Percentiles rank a stretch among this genome's conserved stretches.
Evolutionary conservation across 2,797 vertebrate genomes (phyloP).

Genomic region (Melanotaenia nigrans): DNA sequence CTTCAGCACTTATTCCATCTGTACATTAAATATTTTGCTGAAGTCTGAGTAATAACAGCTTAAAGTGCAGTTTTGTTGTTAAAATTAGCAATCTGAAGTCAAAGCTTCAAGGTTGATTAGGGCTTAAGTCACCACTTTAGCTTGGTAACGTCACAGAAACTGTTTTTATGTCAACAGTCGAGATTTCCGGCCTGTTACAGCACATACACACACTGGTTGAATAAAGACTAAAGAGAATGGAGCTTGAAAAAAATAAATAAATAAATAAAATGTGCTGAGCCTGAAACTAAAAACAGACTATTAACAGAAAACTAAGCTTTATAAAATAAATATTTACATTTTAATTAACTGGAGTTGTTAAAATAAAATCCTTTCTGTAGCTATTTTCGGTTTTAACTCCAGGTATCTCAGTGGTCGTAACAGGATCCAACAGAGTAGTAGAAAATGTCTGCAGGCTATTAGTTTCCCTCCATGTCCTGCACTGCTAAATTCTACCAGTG

Average conservation of each 20-base stretch:
- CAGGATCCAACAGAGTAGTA: background rate
- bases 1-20: too few relatives aligned
- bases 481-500: background rate
- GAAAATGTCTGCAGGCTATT: background rate
- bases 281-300: background rate
- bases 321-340: background rate
- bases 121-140: background rate
- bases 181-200: background rate
- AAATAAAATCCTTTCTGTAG: background rate
- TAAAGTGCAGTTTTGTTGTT: background rate
- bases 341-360: background rate
- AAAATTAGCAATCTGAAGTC: background rate
- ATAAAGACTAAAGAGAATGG: background rate
- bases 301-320: background rate
- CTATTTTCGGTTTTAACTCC: background rate
- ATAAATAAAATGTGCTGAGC: background rate
- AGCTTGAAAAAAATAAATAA: background rate
- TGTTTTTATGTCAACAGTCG: constrained; percentile 1
- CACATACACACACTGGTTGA: background rate
- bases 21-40: too few relatives aligned
- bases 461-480: background rate
- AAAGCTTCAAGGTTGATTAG: background rate
- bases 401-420: background rate
- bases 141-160: background rate
- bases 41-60: background rate